Evolutionary conservation across 2,113 vertebrate species (phyloP).

Genomic region (Scortum barcoo): DNA sequence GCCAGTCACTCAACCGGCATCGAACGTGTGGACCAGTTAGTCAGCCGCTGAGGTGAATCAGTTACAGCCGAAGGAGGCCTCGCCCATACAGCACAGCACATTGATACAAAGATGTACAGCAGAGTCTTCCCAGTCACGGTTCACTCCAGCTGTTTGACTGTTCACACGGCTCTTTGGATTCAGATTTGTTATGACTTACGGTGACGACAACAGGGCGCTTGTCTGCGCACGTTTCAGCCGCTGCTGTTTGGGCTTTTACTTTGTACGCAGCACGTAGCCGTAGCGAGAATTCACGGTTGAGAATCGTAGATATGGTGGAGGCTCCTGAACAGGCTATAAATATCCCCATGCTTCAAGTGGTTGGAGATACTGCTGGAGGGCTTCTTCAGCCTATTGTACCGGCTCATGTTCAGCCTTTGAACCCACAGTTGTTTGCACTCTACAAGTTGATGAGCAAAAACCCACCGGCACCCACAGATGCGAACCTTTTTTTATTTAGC

Average conservation of each 20-base stretch:
- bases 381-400: constrained; percentile 17
- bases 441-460: constrained; percentile 36
- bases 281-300: constrained; percentile 4
- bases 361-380: constrained; percentile 53
- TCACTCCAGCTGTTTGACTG: constrained; percentile 60
- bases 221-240: constrained; percentile 33
- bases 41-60: constrained; percentile 54
- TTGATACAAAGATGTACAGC: not conserved
- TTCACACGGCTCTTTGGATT: constrained; percentile 38
- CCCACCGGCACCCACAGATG: not conserved
- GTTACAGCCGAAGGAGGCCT: constrained; percentile 54
- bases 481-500: not conserved
- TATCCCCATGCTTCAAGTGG: constrained; percentile 59
- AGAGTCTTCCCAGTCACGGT: not conserved
- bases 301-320: constrained; percentile 24
- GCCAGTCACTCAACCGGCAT: constrained; percentile 16
- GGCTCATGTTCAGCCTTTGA: constrained; percentile 47
- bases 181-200: constrained; percentile 51
- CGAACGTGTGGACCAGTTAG: constrained; percentile 39
- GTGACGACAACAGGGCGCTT: constrained; percentile 36
- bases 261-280: not conserved
- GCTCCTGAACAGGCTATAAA: constrained; percentile 61
- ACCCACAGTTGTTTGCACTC: constrained; percentile 26
- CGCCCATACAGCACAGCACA: constrained; percentile 12
- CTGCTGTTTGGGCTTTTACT: constrained; percentile 22